Evolutionary conservation across 2,113 vertebrate genomes (phyloP).

Genomic region (Micronycteris hirsuta): DNA sequence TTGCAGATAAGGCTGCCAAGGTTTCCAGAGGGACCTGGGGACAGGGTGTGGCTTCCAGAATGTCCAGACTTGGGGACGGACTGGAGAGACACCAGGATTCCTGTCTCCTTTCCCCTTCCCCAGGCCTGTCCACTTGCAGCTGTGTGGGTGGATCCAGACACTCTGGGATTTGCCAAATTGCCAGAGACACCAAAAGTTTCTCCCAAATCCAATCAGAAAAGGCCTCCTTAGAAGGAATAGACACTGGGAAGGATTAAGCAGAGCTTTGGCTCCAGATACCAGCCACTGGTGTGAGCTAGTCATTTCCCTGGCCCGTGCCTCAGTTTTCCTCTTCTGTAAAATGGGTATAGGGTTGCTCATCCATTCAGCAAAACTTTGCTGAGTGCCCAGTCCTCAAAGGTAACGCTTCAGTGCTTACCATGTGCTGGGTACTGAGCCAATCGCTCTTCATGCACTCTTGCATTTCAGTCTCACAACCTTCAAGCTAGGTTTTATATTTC

Average conservation of each 20-base stretch:
- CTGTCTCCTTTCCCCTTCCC: not conserved
- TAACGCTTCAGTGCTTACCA: not conserved
- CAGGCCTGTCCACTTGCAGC: not conserved
- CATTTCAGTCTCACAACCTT: not conserved
- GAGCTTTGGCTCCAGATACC: not conserved
- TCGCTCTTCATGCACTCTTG: not conserved
- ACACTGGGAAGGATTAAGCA: not conserved
- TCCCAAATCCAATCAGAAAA: conserved; percentile 28
- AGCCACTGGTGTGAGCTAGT: not conserved
- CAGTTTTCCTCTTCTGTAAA: not conserved
- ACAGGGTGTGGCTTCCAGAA: conserved; percentile 61
- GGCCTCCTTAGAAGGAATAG: not conserved
- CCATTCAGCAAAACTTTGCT: not conserved
- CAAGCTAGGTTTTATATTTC: not conserved
- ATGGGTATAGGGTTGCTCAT: not conserved
- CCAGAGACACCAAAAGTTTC: not conserved
- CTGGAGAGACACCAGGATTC: conserved; percentile 5
- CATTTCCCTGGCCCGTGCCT: not conserved
- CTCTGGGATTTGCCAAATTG: conserved; percentile 18
- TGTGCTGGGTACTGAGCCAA: not conserved
- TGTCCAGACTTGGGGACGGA: conserved; percentile 51
- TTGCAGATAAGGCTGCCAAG: conserved; percentile 54
- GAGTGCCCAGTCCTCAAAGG: not conserved
- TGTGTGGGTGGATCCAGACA: conserved; percentile 37
- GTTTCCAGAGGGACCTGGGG: conserved; percentile 55